These are phyloP conservation scores for Muscicapa comitata DNA, from an alignment of 2,797 vertebrate species.

Conservation along the genomic window DNA sequence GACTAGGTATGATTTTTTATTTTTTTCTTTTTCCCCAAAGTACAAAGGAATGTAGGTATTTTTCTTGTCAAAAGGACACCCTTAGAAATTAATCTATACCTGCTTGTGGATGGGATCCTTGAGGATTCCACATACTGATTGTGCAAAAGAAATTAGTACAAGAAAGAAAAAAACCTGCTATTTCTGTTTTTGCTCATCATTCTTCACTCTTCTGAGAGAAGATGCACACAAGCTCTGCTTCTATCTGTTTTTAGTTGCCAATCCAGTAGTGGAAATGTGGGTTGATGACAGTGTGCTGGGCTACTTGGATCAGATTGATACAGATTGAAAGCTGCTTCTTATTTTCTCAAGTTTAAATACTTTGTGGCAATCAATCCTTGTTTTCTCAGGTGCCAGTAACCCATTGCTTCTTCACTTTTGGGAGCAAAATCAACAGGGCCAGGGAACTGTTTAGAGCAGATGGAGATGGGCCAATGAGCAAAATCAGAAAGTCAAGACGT, in stretches of 20 bases:
- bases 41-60: background rate
- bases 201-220: background rate
- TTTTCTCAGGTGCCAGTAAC: background rate
- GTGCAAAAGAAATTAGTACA: background rate
- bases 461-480: background rate
- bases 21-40: background rate
- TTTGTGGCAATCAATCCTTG: background rate
- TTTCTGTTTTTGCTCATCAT: background rate
- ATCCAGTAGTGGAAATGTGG: background rate
- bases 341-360: background rate
- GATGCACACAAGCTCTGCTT: background rate
- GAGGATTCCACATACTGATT: background rate
- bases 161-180: background rate
- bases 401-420: background rate
- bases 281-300: background rate
- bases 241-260: background rate
- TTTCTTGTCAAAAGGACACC: background rate
- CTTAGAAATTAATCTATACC: background rate
- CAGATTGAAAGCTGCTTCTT: background rate
- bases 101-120: rapidly evolving
- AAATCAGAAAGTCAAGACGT: background rate
- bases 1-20: background rate
- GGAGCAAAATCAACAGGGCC: background rate
- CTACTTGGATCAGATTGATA: background rate
- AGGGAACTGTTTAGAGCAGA: background rate